Conservation (phyloP, 2,888 invertebrate species). For the Unio delphinus region DNA sequence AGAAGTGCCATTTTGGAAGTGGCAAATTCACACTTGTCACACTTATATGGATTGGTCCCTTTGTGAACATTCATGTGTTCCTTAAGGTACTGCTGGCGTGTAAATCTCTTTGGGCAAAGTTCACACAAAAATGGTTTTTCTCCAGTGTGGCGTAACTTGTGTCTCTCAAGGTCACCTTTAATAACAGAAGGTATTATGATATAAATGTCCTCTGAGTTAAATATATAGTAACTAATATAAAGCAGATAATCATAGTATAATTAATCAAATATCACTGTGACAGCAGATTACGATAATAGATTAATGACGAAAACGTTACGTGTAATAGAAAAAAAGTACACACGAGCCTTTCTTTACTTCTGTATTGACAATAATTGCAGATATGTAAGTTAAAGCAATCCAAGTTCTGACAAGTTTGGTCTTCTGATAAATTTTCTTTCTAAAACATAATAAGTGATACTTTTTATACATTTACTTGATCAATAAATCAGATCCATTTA, state of each 20-base stretch:
- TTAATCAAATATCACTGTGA: too few relatives aligned
- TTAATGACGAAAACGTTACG: too few relatives aligned
- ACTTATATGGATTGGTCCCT: slow-evolving; percentile 68
- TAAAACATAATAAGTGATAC: too few relatives aligned
- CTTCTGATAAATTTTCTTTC: too few relatives aligned
- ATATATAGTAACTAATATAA: not conserved
- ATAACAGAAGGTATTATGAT: slow-evolving; percentile 10
- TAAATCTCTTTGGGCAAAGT: slow-evolving; percentile 70
- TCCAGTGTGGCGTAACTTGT: slow-evolving; percentile 69
- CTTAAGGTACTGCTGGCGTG: slow-evolving; percentile 69
- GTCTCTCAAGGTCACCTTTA: slow-evolving; percentile 69
- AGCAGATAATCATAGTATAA: not conserved
- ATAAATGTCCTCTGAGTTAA: not conserved
- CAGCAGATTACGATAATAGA: too few relatives aligned
- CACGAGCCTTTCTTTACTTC: too few relatives aligned
- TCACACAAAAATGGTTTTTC: slow-evolving; percentile 69
- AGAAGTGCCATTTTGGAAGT: slow-evolving; percentile 65
- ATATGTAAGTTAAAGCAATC: too few relatives aligned
- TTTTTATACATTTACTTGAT: too few relatives aligned
- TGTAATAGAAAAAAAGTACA: too few relatives aligned
- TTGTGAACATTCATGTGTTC: slow-evolving; percentile 71
- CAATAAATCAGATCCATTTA: too few relatives aligned
- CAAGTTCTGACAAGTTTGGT: too few relatives aligned
- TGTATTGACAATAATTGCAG: too few relatives aligned
- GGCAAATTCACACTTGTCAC: slow-evolving; percentile 63